Conservation (phyloP, 2,888 invertebrate species). For the Epinotia demarniana region DNA sequence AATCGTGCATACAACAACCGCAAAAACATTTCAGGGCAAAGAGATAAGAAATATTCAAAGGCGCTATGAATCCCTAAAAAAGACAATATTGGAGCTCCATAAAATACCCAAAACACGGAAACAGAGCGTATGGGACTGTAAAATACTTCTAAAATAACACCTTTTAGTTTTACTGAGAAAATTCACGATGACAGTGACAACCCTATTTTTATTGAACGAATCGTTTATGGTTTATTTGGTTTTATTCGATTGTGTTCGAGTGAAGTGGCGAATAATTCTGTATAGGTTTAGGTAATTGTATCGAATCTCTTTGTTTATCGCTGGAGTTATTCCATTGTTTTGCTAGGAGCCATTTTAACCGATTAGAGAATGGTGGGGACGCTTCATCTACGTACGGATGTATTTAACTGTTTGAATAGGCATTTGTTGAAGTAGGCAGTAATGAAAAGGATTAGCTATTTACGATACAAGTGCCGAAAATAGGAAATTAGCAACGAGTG, state of each 20-base stretch:
- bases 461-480: too few species aligned
- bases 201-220: constrained; percentile 32
- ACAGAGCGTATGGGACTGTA: background rate
- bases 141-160: background rate
- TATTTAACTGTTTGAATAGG: too few species aligned
- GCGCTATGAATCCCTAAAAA: constrained; percentile 16
- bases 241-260: constrained; percentile 24
- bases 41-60: constrained; percentile 25
- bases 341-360: background rate
- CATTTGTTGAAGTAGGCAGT: too few species aligned
- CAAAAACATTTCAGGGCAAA: constrained; percentile 1
- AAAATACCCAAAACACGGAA: background rate
- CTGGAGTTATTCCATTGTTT: constrained; percentile 7
- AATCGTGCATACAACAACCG: background rate
- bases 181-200: constrained; percentile 2
- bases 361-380: too few species aligned
- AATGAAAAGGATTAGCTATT: too few species aligned
- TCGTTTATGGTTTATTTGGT: constrained; percentile 11
- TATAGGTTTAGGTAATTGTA: constrained; percentile 30
- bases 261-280: constrained; percentile 36
- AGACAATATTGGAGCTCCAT: constrained; percentile 23
- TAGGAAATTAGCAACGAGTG: too few species aligned
- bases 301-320: constrained; percentile 23
- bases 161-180: background rate
- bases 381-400: too few species aligned